Base-by-base conservation (phyloP, 2,113 vertebrate species). In the Salvelinus sp. region DNA sequence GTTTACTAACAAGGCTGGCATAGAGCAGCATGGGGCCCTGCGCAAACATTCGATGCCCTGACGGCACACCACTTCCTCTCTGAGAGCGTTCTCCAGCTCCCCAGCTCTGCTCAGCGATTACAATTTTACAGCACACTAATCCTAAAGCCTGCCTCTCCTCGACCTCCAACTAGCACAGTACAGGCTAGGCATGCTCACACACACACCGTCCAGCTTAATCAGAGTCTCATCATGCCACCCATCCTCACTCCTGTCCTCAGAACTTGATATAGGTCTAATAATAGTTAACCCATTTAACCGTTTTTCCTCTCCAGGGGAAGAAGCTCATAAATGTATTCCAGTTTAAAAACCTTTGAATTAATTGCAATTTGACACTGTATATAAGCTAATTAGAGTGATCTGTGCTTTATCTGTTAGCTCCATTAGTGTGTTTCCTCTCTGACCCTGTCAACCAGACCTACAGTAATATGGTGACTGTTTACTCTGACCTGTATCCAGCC, bases 1-100 rank as follows among this genome's bases (percentile, higher is more conserved):
- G 77, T 88, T 72, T 82, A 80, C 83, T 84, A 84, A 72, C 79
- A 79, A 75, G 84, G 78, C 78, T 83, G 81, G 78, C 74, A 70
- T 85, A 75, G 28, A 65, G 50, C 74, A 76, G 69, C 9, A 47
- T 27, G 67, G 69, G n/a, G 54, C 70, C 71, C 70, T 76, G 77
- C 47, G 60, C 70, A 80, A 80, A 78, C 74, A 73, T 28, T 54
- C 28, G 3, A 16, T 20, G 13, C 14, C 38, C 27, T 48, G 22
- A 20, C 48, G 69, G 58, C 67, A n/a, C 72, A 47, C 66, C 14
- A 33, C 58, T 25, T 69, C 50, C 23, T 25, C 60, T 70, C 58
- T 65, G 20, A 57, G 18, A 6, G 4, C 3, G 25, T 62, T 73
- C 38, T 47, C 22, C 16, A n/a, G 30, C 30, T 72, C 38, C 58